Percentiles rank a stretch among this genome's conserved stretches.
Evolutionary conservation across 1,140 invertebrate species (phyloP).

Genomic region (Rhopalosiphum padi): DNA sequence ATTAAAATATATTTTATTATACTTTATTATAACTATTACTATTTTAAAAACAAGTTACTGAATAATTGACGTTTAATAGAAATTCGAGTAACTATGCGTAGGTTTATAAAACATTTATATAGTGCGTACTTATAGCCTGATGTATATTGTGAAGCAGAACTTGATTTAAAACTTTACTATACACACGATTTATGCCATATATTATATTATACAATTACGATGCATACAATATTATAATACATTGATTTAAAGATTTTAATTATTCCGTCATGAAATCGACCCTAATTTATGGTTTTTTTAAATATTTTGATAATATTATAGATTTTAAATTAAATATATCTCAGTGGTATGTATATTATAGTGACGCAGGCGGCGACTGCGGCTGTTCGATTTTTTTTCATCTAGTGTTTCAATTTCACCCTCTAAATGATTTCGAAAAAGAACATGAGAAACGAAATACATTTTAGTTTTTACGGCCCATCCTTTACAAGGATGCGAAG

Average conservation of each 20-base stretch:
- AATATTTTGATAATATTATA: background rate
- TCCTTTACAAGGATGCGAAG: background rate
- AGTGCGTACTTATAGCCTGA: background rate
- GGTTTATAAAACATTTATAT: no score
- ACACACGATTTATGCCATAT: background rate
- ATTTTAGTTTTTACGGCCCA: background rate
- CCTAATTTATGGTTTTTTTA: background rate
- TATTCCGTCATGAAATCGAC: background rate
- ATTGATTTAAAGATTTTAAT: background rate
- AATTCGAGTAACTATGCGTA: background rate
- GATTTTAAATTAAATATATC: background rate
- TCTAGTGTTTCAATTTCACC: constrained; percentile 5
- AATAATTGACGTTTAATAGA: background rate
- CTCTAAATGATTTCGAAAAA: background rate
- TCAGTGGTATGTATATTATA: background rate
- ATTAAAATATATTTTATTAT: background rate
- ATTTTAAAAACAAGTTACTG: background rate
- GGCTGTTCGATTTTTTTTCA: background rate
- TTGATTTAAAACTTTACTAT: background rate
- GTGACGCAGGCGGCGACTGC: background rate
- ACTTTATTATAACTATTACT: background rate
- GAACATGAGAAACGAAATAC: background rate
- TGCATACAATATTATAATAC: background rate
- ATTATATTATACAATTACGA: background rate
- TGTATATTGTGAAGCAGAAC: background rate